These are phyloP conservation scores for Ophion ellenae DNA, from an alignment of 2,888 invertebrate genomes.

Conservation along the genomic window DNA sequence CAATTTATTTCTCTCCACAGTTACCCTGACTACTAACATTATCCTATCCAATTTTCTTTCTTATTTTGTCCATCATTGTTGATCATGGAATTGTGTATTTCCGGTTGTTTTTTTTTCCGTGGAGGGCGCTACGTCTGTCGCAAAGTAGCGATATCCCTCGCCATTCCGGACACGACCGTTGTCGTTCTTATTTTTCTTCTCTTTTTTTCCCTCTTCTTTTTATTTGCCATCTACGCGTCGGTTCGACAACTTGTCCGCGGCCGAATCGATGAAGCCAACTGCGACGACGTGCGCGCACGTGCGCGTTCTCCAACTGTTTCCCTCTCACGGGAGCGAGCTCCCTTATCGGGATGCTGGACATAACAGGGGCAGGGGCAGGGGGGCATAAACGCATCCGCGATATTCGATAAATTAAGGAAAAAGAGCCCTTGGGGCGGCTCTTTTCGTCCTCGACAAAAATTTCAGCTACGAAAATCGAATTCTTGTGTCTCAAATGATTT, in stretches of 20 bases:
- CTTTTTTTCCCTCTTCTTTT: neutral
- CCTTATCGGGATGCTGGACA: neutral
- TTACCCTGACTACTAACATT: neutral
- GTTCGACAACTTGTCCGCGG: conserved; percentile 25
- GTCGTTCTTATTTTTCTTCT: neutral
- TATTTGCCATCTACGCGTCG: conserved; percentile 1
- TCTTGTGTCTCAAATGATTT: too few relatives aligned
- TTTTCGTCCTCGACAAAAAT: too few relatives aligned
- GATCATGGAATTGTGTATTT: neutral
- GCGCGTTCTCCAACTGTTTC: conserved; percentile 5
- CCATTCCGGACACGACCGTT: neutral
- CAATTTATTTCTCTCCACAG: too few relatives aligned
- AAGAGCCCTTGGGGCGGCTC: conserved; percentile 39
- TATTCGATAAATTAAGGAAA: conserved; percentile 53
- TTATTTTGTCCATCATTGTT: neutral
- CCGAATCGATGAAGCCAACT: conserved; percentile 43
- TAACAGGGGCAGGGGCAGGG: neutral
- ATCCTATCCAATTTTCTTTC: neutral
- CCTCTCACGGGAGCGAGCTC: neutral
- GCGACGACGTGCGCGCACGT: conserved; percentile 6
- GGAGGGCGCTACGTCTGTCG: neutral
- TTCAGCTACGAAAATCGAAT: too few relatives aligned
- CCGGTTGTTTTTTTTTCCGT: neutral
- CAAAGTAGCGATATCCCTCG: neutral
- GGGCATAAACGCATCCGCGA: conserved; percentile 16